Percentiles rank a stretch among this genome's conserved stretches.
Evolutionary conservation across 2,888 invertebrate genomes (phyloP).

Genomic region (Chrysolina americana): DNA sequence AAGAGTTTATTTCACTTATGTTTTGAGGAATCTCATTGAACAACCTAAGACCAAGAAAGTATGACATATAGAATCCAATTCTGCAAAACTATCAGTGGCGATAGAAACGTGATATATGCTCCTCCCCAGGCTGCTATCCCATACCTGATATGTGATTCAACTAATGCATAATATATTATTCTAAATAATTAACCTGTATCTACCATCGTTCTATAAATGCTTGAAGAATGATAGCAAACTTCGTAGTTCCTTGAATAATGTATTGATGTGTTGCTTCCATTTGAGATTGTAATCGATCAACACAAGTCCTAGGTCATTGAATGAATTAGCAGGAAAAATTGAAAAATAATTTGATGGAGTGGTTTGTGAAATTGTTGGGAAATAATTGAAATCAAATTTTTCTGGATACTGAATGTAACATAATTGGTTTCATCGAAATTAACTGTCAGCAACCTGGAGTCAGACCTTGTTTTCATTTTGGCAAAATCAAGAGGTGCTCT

Average conservation of each 20-base stretch:
- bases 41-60: not conserved
- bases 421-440: not conserved
- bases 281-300: not conserved
- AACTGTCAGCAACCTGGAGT: not conserved
- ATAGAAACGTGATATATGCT: not conserved
- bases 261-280: not conserved
- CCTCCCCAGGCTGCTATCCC: slow-evolving; percentile 1
- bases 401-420: not conserved
- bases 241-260: not conserved
- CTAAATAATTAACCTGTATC: not conserved
- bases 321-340: not conserved
- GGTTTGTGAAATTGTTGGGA: not conserved
- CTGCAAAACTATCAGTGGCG: not conserved
- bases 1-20: too few species aligned
- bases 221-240: not conserved
- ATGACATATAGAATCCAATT: slow-evolving; percentile 1
- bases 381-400: not conserved
- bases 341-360: not conserved
- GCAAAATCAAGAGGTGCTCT: not conserved
- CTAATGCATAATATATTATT: not conserved
- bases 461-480: not conserved
- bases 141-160: slow-evolving; percentile 17
- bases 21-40: too few species aligned
- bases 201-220: not conserved
- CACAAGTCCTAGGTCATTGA: not conserved